Evolutionary conservation across 1,140 invertebrate species (phyloP), one percentile per base, ranked within the genome.

Genomic region (Cydia strobilella): DNA sequence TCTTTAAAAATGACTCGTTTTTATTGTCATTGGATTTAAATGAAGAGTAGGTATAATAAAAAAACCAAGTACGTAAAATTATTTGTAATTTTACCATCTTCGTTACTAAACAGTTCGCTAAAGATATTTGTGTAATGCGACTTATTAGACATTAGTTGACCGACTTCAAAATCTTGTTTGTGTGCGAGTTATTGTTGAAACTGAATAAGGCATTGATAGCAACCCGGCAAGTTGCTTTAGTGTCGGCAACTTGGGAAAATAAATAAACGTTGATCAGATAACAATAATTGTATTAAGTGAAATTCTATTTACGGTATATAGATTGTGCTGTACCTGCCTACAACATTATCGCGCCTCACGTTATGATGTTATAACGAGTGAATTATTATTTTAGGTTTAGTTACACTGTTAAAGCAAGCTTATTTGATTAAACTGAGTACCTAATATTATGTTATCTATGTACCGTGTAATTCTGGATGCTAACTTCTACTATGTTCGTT

Each of bases 131-230:
- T 42, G 35, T 42, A 69, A 35, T 69, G 2, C 65, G 65, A 69
- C 31, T 69, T 69, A 69, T 7, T 7, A 27, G 25, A 66, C 62
- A 66, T 35, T 39, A 18, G 65, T 69, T 69, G 65, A 18, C 65
- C 27, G 65, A 35, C 65, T 69, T 69, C 65, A 69, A 69, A 69
- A 31, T 39, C 31, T 69, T 69, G 65, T 35, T 39, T 18, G 25
- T n/a, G n/a, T 0, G 65, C 31, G n/a, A 48, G 45, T 48, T 15
- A 69, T 69, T 69, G 65, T 69, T 69, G 15, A 69, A 35, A 59
- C 54, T 23, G 18, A 18, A 69, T 69, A 35, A 66, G 35, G 63
- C 63, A n/a, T 27, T 66, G 63, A n/a, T n/a, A n/a, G n/a, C n/a
- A n/a, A n/a, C n/a, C 63, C 25, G 62, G 3, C n/a, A n/a, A n/a